Base-by-base conservation (phyloP, 1,140 invertebrate genomes). In the Ceratosolen fusciceps region DNA sequence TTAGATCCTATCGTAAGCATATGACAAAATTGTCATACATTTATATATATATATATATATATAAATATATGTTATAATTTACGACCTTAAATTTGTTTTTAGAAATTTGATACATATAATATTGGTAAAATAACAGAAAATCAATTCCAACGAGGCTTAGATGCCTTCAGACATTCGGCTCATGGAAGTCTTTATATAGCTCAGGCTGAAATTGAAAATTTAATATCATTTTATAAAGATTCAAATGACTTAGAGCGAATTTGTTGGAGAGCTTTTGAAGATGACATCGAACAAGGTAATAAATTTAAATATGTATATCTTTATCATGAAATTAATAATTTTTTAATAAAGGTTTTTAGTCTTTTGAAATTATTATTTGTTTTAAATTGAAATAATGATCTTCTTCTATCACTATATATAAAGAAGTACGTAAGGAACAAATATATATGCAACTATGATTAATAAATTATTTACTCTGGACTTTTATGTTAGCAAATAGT, bases 211-310 rank as follows among this genome's bases (percentile, higher is more conserved):
- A 88, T 93, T 29, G 84, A 92, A 75, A 90, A 90, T 26, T 82
- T 95, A 2, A 88, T 92, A 71, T 86, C 89, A 4, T 91, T 93
- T 83, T 95, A 95, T 85, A 83, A 89, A 56, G 93, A 95, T 88
- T 93, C 93, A 19, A 91, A 92, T 65, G 94, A 95, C 85, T 87
- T 87, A 0, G 89, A 91, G 31, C 89, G 92, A 52, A 89, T 95
- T 24, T 93, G 92, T 79, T 95, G 94, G 94, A 91, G 91, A 52
- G 93, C 91, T n/a, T 95, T 95, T 84, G 92, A 93, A 80, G 93
- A 94, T 82, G 94, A 95, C 83, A 92, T 95, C 58, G 93, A 95
- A 84, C 90, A 92, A 82, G 93, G 93, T 93, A 60, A 71, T 21
- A n/a, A 37, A 37, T 31, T 14, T 9, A n/a, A n/a, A n/a, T n/a